phyloP scores from a whole-genome alignment of 2,113 vertebrate species.

The Elephas maximus region DNA sequence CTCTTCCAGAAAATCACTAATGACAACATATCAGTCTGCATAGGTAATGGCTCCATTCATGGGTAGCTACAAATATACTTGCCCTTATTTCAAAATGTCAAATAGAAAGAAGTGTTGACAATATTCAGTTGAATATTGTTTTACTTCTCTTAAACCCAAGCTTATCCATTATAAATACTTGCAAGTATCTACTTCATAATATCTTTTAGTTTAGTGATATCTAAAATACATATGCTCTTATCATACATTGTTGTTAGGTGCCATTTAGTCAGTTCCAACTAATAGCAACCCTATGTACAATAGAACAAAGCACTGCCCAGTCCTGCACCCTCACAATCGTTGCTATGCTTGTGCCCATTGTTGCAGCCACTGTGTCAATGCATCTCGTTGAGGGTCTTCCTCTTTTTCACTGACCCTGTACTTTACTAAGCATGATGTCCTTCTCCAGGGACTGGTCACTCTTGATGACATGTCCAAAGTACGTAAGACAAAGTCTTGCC shows the following conservation, averaged over 20 bases:
- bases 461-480: no score
- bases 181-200: neutral
- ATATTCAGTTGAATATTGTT: neutral
- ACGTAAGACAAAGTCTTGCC: no score
- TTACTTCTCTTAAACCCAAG: conserved; percentile 20
- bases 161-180: conserved; percentile 1
- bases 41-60: neutral
- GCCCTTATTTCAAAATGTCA: neutral
- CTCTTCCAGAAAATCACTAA: neutral
- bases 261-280: no score
- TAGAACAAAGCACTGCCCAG: no score
- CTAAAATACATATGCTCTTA: neutral
- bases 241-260: neutral
- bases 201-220: neutral
- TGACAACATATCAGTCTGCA: neutral
- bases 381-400: no score
- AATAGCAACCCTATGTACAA: no score
- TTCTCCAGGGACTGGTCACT: no score
- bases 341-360: no score
- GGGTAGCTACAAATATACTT: neutral
- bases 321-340: no score
- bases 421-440: no score
- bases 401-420: no score
- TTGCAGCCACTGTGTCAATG: no score
- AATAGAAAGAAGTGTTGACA: neutral